Conservation (phyloP, 2,797 vertebrate genomes). For the Iguana delicatissima region DNA sequence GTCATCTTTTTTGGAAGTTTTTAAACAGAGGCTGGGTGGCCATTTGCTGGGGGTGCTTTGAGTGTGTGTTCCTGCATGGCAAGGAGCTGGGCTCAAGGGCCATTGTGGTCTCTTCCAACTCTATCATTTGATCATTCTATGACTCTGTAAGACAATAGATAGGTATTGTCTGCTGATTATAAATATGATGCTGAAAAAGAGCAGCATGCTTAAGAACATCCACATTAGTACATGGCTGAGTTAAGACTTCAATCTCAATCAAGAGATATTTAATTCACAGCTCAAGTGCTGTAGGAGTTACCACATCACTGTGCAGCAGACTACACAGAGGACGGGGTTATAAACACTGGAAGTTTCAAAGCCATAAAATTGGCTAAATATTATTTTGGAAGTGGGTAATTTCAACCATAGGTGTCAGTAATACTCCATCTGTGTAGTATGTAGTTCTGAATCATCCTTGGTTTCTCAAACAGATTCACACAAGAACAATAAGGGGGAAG, state of each 20-base stretch:
- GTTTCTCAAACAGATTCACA: not conserved
- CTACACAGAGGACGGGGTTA: not conserved
- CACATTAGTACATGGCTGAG: not conserved
- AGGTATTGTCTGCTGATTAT: no score
- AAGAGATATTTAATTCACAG: not conserved
- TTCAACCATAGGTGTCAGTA: conserved; percentile 30
- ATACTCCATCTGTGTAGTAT: not conserved
- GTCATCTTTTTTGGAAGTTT: no score
- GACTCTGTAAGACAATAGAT: not conserved
- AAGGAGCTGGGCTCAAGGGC: no score
- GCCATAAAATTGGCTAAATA: not conserved
- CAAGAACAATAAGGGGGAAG: not conserved
- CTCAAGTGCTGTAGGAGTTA: not conserved
- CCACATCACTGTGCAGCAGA: not conserved
- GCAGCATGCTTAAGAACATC: not conserved
- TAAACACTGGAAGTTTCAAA: not conserved
- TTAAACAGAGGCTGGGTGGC: no score
- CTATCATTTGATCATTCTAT: no score
- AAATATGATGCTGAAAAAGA: not conserved
- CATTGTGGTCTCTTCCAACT: no score
- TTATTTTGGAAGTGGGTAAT: not conserved
- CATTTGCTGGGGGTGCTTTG: no score
- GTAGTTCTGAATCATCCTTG: not conserved
- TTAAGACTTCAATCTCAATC: not conserved
- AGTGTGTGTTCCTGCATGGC: no score